Percentiles rank a stretch among this genome's conserved stretches.
Conservation (phyloP, 2,888 invertebrate species). For the Limnephilus auricula region DNA sequence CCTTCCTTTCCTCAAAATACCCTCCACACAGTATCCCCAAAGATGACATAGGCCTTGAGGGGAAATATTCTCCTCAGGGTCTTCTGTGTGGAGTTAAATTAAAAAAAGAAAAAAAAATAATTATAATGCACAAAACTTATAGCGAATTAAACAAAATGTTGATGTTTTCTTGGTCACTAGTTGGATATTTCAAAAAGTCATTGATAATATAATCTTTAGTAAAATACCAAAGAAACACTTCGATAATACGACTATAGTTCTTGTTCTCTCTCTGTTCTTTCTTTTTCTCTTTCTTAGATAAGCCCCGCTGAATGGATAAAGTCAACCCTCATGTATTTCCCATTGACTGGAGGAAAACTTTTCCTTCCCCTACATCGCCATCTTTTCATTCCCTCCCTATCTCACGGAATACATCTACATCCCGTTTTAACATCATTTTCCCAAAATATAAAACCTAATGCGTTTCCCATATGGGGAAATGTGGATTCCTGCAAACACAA, state of each 20-base stretch:
- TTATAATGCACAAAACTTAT: no score
- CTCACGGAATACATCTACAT: background rate
- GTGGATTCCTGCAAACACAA: background rate
- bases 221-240: background rate
- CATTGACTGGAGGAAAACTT: background rate
- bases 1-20: no score
- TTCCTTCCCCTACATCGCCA: background rate
- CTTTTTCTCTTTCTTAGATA: background rate
- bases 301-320: background rate
- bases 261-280: background rate
- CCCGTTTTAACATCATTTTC: background rate
- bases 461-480: background rate
- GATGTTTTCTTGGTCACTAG: no score
- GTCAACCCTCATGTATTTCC: background rate
- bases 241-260: background rate
- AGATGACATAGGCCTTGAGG: no score
- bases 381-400: background rate
- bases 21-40: no score
- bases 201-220: background rate
- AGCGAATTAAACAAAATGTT: no score
- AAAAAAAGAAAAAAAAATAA: no score
- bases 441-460: conserved; percentile 15
- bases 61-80: no score
- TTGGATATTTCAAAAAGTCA: no score
- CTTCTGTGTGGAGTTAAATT: no score